Evolutionary conservation across 2,113 vertebrate species (phyloP).

Genomic region (Pan troglodytes): NHGRI_mPanTro3-v2.1_pri NC_072414.2:82065501-82066000

Average conservation of each 20-base stretch:
- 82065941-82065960: background rate
- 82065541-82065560: background rate
- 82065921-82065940: background rate
- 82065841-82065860: background rate
- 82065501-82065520: background rate
- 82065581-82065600: background rate
- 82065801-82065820: background rate
- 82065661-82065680: background rate
- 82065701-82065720: background rate
- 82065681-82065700: background rate
- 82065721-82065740: background rate
- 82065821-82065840: constrained; percentile 64
- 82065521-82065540: background rate
- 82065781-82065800: background rate
- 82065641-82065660: background rate
- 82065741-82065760: background rate
- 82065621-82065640: background rate
- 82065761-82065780: constrained; percentile 13
- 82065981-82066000: background rate
- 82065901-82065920: background rate
- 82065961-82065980: background rate
- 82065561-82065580: background rate
- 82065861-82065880: background rate
- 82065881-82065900: background rate
- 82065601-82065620: background rate